phyloP scores from a whole-genome alignment of 2,797 vertebrate genomes.

The Ctenopoma kingsleyae region DNA sequence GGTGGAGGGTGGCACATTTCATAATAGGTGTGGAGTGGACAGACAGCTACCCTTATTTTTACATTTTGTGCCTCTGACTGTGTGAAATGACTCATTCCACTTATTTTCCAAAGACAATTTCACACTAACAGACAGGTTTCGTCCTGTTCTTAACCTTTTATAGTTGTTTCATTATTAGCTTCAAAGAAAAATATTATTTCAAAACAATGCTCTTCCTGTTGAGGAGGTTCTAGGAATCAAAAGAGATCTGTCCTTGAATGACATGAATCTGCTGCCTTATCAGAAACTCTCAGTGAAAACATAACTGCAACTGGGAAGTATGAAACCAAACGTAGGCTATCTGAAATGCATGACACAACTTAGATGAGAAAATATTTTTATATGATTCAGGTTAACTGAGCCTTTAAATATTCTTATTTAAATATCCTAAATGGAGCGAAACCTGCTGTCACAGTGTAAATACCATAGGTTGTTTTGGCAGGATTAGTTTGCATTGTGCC shows the following conservation, averaged over 20 bases:
- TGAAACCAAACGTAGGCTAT: not conserved
- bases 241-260: slow-evolving; percentile 25
- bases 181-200: slow-evolving; percentile 10
- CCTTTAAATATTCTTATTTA: not conserved
- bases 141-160: not conserved
- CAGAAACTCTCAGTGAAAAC: slow-evolving; percentile 1
- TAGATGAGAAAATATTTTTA: no score
- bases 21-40: slow-evolving; percentile 1
- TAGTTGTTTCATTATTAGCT: slow-evolving; percentile 10
- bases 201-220: slow-evolving; percentile 10
- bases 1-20: not conserved
- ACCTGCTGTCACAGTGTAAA: not conserved
- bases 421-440: not conserved
- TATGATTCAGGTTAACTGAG: no score
- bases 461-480: not conserved
- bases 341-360: not conserved
- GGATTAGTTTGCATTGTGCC: not conserved
- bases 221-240: slow-evolving; percentile 24
- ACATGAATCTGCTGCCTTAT: slow-evolving; percentile 15
- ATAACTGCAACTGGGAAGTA: not conserved
- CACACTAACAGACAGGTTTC: not conserved
- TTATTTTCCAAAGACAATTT: not conserved
- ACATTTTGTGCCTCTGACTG: not conserved
- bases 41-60: slow-evolving; percentile 19
- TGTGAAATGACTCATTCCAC: slow-evolving; percentile 29